Evolutionary conservation across 2,113 vertebrate species (phyloP), one percentile per base, ranked within the genome.

Genomic region (Entosphenus tridentatus): DNA sequence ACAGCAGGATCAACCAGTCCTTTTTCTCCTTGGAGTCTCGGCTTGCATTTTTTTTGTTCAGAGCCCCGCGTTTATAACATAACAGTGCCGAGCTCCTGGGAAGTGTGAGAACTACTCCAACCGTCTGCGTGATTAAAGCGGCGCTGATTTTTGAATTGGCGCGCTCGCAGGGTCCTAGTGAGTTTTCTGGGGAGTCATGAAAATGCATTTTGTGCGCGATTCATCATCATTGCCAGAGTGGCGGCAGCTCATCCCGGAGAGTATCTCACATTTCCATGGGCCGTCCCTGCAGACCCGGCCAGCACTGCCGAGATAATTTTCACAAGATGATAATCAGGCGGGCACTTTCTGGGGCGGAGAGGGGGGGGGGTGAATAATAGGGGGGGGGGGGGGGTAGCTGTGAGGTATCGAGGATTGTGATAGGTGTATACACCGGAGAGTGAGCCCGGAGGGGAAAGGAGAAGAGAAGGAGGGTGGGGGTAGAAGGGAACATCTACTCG

Each of bases 301-400:
- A 16, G n/a, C 62, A 21, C 21, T 65, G n/a, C 62, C 39, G 39
- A 65, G 62, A 65, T 65, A 65, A 65, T 65, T 65, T 65, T 65
- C 62, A 65, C 62, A 65, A 65, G 62, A 65, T 65, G 62, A 65
- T 65, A 65, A 65, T 65, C 62, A 65, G 62, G n/a, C 21, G 62
- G 62, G 62, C 62, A 65, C 62, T 65, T 65, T 65, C 39, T 39
- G 39, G 39, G 39, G 39, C 6, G 39, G 5, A 39, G 39, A 39
- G 39, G 39, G 39, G 39, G 39, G 39, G 39, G 39, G 39, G 39
- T 39, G 39, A 39, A 39, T 39, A 39, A 39, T 39, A 39, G 39
- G 39, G 1, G 39, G 39, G 11, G 62, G 62, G 62, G 62, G 62
- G 62, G 21, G 21, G 21, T 21, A 9, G 62, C 62, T 65, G 62